A percentile compares a stretch with the other conserved stretches of the same genome.
Conservation (phyloP, 23 tunicate species). For the Clavelina lepadiformis region DNA sequence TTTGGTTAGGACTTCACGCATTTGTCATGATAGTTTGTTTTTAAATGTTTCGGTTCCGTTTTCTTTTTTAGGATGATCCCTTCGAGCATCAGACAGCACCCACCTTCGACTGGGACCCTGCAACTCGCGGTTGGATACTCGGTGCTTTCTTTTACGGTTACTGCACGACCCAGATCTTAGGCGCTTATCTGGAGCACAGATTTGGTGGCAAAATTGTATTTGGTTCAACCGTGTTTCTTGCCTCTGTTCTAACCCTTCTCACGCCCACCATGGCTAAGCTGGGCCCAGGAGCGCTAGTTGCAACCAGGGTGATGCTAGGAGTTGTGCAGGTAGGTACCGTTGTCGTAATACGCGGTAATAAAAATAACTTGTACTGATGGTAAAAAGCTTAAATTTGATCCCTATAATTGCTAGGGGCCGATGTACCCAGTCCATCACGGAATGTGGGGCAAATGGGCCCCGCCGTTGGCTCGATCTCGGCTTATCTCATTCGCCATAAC, state of each 20-base stretch:
- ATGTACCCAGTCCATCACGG: conserved; percentile 60
- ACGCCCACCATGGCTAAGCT: conserved; percentile 39
- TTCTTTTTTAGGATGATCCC: no score
- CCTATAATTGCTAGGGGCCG: conserved; percentile 25
- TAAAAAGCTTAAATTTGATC: no score
- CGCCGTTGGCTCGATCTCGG: conserved; percentile 42
- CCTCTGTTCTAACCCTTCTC: conserved; percentile 33
- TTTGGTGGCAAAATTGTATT: conserved; percentile 65
- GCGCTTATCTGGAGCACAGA: conserved; percentile 47
- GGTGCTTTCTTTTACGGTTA: conserved; percentile 62
- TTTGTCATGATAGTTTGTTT: no score
- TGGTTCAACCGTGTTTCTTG: conserved; percentile 36
- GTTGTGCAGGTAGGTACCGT: conserved; percentile 27
- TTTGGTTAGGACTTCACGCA: no score
- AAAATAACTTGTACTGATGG: no score
- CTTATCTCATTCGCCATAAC: conserved; percentile 55
- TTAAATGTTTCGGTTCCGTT: no score
- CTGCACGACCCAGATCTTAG: conserved; percentile 41
- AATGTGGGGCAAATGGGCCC: conserved; percentile 78
- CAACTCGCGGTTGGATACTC: conserved; percentile 54
- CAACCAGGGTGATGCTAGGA: conserved; percentile 30
- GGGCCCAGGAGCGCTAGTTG: conserved; percentile 44
- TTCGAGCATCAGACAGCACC: neutral
- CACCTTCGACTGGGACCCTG: conserved; percentile 43
- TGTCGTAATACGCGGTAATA: neutral